Percentiles rank a stretch among this genome's conserved stretches.
Evolutionary conservation across 2,797 vertebrate species (phyloP).

Genomic region (Myoxocephalus aenaeus): DNA sequence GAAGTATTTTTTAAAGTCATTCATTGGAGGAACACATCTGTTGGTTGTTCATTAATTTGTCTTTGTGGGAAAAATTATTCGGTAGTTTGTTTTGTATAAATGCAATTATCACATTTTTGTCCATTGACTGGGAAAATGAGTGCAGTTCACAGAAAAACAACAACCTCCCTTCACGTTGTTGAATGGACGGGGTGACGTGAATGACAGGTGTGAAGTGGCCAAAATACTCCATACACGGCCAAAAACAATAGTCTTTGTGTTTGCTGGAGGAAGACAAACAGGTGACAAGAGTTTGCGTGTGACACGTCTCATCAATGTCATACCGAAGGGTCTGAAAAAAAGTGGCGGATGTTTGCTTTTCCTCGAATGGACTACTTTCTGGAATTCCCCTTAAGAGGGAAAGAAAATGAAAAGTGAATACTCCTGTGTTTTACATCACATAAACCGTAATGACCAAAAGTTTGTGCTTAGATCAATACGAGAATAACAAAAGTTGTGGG

Average conservation of each 20-base stretch:
- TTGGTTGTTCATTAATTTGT: slow-evolving; percentile 28
- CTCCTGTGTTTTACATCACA: slow-evolving; percentile 27
- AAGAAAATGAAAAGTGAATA: slow-evolving; percentile 31
- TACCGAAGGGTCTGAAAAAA: slow-evolving; percentile 17
- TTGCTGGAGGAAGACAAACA: slow-evolving; percentile 43
- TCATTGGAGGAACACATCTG: slow-evolving; percentile 2
- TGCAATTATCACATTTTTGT: slow-evolving; percentile 49
- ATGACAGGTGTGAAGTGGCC: slow-evolving; percentile 69
- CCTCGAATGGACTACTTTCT: slow-evolving; percentile 9
- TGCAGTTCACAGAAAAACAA: slow-evolving; percentile 26
- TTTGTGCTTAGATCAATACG: not conserved
- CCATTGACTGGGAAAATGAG: slow-evolving; percentile 48
- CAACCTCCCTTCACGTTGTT: slow-evolving; percentile 21
- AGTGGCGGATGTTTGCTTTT: slow-evolving; percentile 38
- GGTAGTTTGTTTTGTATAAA: slow-evolving; percentile 39
- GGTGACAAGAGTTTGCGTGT: slow-evolving; percentile 46
- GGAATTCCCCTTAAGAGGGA: slow-evolving; percentile 14
- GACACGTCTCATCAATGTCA: slow-evolving; percentile 41
- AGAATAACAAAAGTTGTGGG: not conserved
- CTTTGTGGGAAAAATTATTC: slow-evolving; percentile 47
- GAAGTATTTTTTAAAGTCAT: slow-evolving; percentile 6
- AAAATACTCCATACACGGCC: slow-evolving; percentile 44
- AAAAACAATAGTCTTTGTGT: slow-evolving; percentile 70
- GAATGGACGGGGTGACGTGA: slow-evolving; percentile 46
- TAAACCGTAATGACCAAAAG: not conserved